Evolutionary conservation across 2,888 invertebrate genomes (phyloP), one percentile per base, ranked within the genome.

Genomic region (Lampropteryx suffumata): DNA sequence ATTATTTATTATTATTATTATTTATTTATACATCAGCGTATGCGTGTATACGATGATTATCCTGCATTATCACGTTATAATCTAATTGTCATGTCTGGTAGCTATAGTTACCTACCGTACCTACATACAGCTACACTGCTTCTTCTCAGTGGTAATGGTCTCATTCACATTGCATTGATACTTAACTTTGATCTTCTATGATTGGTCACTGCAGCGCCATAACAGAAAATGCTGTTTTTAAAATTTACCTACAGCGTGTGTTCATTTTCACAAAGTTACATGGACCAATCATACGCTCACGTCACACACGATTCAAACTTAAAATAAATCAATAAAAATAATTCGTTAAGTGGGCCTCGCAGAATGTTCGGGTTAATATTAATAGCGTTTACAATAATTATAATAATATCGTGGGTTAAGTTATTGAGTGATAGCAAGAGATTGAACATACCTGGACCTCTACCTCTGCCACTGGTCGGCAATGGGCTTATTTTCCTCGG

Each of bases 401-500:
- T 61, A n/a, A n/a, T 57, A 10, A 26, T 63, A 8, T 79, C 76
- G 5, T 78, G 76, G 76, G 26, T 71, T 7, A 47, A 46, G 44
- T 67, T 76, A 8, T 42, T 72, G 8, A 43, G 40, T 13, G 77
- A 76, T 48, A 61, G 54, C 21, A 71, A 58, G 39, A 61, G 29
- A 0, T 47, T 50, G 6, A 69, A 74, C 17, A 5, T 74, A n/a
- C 61, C 64, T 0, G 79, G 79, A 4, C 84, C 88, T 0, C 24
- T 55, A 0, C 69, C 76, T 0, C 58, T 81, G 30, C 92, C 92
- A 0, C 11, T 92, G 6, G 30, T 92, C 7, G 92, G 92, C 0
- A 90, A 91, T 71, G 91, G 76, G 0, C 64, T 82, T 14, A 67
- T 84, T 3, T 73, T 91, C 45, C 69, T 79, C 3, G 79, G 76